These are phyloP conservation scores for Oreocharis arfaki DNA, from an alignment of 2,113 vertebrate species.

Conservation along the genomic window DNA sequence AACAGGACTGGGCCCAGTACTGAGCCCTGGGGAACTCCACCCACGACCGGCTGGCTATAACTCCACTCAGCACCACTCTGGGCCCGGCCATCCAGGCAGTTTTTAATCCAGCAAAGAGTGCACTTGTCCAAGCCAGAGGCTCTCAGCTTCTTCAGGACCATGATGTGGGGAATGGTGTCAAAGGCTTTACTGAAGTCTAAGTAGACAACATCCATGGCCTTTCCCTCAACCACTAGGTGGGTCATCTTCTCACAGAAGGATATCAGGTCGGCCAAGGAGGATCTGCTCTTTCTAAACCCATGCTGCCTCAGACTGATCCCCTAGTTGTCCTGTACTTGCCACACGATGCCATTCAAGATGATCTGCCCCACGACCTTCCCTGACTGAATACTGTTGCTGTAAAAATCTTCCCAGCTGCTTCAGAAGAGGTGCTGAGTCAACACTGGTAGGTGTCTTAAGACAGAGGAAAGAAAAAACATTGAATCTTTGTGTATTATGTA, in stretches of 20 bases:
- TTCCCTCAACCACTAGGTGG: neutral
- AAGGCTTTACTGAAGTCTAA: neutral
- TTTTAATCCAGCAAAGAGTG: neutral
- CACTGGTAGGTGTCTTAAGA: neutral
- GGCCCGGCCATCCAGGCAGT: neutral
- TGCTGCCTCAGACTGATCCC: neutral
- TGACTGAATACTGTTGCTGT: neutral
- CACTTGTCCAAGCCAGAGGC: neutral
- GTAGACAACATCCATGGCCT: neutral
- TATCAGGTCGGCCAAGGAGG: neutral
- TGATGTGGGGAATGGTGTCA: neutral
- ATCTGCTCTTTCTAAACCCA: neutral
- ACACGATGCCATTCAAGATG: neutral
- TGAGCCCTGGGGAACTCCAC: neutral
- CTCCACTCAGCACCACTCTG: neutral
- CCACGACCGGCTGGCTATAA: neutral
- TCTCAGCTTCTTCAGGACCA: neutral
- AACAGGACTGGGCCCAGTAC: accelerated
- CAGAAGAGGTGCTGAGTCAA: neutral
- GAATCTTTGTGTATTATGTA: no score
- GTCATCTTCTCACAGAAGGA: neutral
- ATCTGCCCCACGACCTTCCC: neutral
- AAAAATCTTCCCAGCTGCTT: neutral
- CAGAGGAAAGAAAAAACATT: neutral
- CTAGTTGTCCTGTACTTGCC: neutral